Conservation (phyloP, 1,140 invertebrate species). For the Drosophila santomea region DNA sequence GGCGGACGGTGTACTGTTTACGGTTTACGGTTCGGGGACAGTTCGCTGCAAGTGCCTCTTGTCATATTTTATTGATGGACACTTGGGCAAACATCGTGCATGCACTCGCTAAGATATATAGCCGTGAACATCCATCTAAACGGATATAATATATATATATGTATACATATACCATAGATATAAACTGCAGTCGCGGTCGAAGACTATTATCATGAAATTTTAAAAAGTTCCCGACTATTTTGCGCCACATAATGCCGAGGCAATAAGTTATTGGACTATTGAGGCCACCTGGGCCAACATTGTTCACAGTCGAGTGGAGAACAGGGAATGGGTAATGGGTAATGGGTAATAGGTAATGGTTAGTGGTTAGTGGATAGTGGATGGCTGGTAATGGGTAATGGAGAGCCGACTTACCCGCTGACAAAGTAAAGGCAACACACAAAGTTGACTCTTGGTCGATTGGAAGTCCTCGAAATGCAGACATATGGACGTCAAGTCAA, state of each 20-base stretch:
- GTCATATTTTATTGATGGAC: constrained; percentile 69
- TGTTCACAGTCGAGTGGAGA: constrained; percentile 16
- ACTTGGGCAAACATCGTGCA: constrained; percentile 48
- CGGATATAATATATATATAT: constrained; percentile 18
- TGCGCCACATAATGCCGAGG: constrained; percentile 62
- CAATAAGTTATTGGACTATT: constrained; percentile 76
- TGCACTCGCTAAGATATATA: constrained; percentile 42
- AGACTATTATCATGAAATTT: constrained; percentile 76
- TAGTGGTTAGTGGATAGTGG: too few relatives aligned
- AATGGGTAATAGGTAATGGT: too few relatives aligned
- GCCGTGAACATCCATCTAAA: constrained; percentile 17
- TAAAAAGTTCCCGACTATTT: constrained; percentile 67
- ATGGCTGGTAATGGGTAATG: too few relatives aligned
- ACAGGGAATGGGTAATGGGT: background rate
- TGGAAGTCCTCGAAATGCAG: constrained; percentile 46
- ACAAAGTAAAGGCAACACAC: background rate
- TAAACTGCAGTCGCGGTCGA: constrained; percentile 43
- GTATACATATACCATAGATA: background rate
- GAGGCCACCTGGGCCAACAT: constrained; percentile 67
- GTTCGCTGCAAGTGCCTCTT: constrained; percentile 39
- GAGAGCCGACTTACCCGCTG: too few relatives aligned
- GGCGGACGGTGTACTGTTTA: too few relatives aligned
- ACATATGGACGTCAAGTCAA: constrained; percentile 32
- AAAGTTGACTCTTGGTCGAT: constrained; percentile 34
- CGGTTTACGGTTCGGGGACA: constrained; percentile 33